These are phyloP conservation scores for Diachrysia chrysitis DNA, from an alignment of 2,888 invertebrate species.

Conservation along the genomic window DNA sequence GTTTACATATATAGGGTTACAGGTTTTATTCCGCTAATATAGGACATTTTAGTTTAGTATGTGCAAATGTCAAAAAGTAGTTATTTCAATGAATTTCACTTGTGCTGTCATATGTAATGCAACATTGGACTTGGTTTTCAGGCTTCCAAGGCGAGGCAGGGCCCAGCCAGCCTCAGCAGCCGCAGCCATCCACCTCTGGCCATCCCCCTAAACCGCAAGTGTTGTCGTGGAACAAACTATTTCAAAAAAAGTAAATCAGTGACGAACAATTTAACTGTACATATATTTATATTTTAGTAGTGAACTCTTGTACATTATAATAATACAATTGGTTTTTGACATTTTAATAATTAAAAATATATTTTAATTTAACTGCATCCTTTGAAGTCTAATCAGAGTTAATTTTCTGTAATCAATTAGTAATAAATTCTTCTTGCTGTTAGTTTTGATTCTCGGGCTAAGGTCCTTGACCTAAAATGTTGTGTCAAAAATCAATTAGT, in stretches of 20 bases:
- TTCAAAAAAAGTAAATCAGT: slow-evolving; percentile 75
- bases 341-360: slow-evolving; percentile 23
- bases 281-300: slow-evolving; percentile 45
- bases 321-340: slow-evolving; percentile 36
- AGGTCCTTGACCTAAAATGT: slow-evolving; percentile 10
- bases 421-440: slow-evolving; percentile 1
- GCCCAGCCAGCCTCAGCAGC: slow-evolving; percentile 62
- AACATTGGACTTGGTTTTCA: slow-evolving; percentile 30
- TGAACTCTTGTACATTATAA: slow-evolving; percentile 31
- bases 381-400: background rate
- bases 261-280: slow-evolving; percentile 48
- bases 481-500: slow-evolving; percentile 42
- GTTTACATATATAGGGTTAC: no score
- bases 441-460: slow-evolving; percentile 14
- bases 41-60: no score
- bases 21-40: no score
- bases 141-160: slow-evolving; percentile 72
- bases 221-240: slow-evolving; percentile 80
- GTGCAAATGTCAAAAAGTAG: no score
- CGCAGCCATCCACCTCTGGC: slow-evolving; percentile 68
- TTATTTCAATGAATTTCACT: no score
- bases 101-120: no score
- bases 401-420: background rate
- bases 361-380: background rate
- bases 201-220: slow-evolving; percentile 61